Conservation (phyloP, 37 sponge, comb jelly and placozoan species). For the Beroe ovata region DNA sequence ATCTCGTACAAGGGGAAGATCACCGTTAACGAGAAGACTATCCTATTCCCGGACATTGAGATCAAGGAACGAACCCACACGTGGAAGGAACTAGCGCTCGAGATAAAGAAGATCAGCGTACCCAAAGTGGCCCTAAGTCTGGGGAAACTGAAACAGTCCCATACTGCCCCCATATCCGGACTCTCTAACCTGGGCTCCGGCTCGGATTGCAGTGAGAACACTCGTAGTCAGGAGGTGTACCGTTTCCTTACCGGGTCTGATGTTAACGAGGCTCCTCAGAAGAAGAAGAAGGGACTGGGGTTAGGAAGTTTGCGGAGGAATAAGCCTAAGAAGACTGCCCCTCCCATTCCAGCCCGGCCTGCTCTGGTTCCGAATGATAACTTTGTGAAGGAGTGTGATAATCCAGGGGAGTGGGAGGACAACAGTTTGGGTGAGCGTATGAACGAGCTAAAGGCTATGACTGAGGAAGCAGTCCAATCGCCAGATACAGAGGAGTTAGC, state of each 20-base stretch:
- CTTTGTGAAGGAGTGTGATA: conserved; percentile 51
- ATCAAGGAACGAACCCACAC: conserved; percentile 26
- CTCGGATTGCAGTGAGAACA: conserved; percentile 1
- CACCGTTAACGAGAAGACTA: conserved; percentile 39
- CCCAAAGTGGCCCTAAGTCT: conserved; percentile 23
- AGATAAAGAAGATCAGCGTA: conserved; percentile 54
- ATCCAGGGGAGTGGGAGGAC: conserved; percentile 62
- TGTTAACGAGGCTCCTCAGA: background rate
- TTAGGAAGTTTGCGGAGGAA: conserved; percentile 15
- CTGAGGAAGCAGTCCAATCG: background rate
- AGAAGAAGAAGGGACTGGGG: conserved; percentile 8
- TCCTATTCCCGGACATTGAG: conserved; percentile 12
- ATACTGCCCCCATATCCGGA: background rate
- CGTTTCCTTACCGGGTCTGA: conserved; percentile 32
- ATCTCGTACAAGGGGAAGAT: conserved; percentile 33
- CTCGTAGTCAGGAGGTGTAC: conserved; percentile 32
- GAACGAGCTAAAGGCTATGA: conserved; percentile 14
- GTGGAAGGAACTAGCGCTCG: conserved; percentile 58
- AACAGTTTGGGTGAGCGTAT: conserved; percentile 21
- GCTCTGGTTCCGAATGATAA: conserved; percentile 8
- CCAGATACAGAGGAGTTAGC: no score
- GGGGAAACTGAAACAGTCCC: conserved; percentile 18
- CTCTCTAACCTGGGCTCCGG: background rate
- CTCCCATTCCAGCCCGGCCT: conserved; percentile 27
- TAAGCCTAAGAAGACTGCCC: conserved; percentile 48